phyloP scores from a whole-genome alignment of 2,797 vertebrate species.

The Poecilia picta region DNA sequence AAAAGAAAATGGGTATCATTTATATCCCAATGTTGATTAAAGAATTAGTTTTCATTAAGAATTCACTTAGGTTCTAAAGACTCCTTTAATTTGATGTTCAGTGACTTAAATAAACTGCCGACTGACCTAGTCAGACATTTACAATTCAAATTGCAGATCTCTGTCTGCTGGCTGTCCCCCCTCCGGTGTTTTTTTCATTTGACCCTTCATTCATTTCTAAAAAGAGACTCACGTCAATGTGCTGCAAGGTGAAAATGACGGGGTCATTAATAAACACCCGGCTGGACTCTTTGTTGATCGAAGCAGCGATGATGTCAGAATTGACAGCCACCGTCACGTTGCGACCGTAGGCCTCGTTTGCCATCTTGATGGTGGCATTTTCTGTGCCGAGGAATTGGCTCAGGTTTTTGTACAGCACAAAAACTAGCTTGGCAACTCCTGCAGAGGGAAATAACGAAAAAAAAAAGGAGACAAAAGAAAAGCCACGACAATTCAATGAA shows the following conservation, averaged over 20 bases:
- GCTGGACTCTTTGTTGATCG: conserved; percentile 99
- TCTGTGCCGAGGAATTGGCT: conserved; percentile 97
- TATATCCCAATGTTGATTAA: conserved; percentile 98
- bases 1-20: conserved; percentile 92
- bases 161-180: conserved; percentile 71
- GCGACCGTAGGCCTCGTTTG: conserved; percentile 85
- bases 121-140: conserved; percentile 89
- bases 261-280: conserved; percentile 97
- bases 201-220: conserved; percentile 75
- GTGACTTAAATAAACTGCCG: conserved; percentile 91
- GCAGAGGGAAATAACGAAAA: conserved; percentile 22
- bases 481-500: background rate
- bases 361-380: conserved; percentile 94
- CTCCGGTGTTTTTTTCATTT: conserved; percentile 75
- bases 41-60: conserved; percentile 99
- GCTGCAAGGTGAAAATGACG: conserved; percentile 95
- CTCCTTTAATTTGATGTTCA: conserved; percentile 97
- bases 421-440: conserved; percentile 97
- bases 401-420: conserved; percentile 96
- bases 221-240: conserved; percentile 93
- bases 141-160: conserved; percentile 87
- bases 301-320: conserved; percentile 96
- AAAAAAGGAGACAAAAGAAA: background rate
- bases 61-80: conserved; percentile 95
- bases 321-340: conserved; percentile 95